Evolutionary conservation across 2,888 invertebrate species (phyloP).

Genomic region (Scaptodrosophila latifasciaeformis): DNA sequence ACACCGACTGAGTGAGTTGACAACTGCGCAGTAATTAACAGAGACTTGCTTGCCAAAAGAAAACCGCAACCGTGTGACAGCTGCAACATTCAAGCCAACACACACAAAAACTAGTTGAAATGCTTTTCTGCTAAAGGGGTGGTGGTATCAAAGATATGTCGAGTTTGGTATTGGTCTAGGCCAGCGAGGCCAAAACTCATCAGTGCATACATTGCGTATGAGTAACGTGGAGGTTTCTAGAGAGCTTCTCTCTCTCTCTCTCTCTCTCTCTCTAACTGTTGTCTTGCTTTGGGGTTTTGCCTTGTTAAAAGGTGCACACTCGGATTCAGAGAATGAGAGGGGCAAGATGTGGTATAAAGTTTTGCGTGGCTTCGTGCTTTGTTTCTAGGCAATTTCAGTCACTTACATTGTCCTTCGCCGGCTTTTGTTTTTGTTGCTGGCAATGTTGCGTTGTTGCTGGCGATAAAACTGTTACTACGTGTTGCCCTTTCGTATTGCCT

Average conservation of each 20-base stretch:
- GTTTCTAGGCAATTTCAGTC: constrained; percentile 47
- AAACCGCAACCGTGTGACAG: no score
- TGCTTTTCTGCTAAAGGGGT: no score
- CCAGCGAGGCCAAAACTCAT: no score
- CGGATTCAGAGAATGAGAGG: not conserved
- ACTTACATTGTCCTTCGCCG: constrained; percentile 35
- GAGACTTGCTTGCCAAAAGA: no score
- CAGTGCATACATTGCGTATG: constrained; percentile 33
- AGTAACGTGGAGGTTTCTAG: constrained; percentile 19
- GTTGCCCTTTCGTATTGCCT: constrained; percentile 8
- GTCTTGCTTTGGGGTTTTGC: constrained; percentile 34
- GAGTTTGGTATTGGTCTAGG: no score
- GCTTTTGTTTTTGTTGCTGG: constrained; percentile 12
- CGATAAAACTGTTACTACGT: constrained; percentile 44
- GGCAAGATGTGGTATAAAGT: not conserved
- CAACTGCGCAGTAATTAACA: no score
- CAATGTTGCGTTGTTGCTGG: constrained; percentile 39
- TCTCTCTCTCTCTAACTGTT: no score
- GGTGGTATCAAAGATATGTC: no score
- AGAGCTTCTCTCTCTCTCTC: no score
- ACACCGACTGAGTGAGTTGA: no score
- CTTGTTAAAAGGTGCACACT: constrained; percentile 24
- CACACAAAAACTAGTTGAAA: not conserved
- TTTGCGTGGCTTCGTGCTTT: constrained; percentile 14
- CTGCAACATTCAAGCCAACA: not conserved